Percentiles rank a stretch among this genome's conserved stretches.
These are phyloP conservation scores for Nothobranchius furzeri DNA, from an alignment of 2,113 vertebrate species.

Conservation along the genomic window DNA sequence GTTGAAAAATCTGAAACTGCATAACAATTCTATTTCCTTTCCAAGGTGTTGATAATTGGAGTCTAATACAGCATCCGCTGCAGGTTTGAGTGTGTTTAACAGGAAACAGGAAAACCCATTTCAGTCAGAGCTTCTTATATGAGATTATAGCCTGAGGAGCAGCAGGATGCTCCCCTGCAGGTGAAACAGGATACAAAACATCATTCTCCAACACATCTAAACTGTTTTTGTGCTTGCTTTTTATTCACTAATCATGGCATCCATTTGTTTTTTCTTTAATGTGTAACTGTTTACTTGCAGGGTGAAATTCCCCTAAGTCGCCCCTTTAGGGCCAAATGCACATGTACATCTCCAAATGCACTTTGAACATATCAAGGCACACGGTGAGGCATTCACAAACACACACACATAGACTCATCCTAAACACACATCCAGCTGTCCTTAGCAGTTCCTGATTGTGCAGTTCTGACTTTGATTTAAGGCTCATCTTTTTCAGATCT, in stretches of 20 bases:
- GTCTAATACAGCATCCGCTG: conserved; percentile 17
- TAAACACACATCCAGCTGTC: conserved; percentile 55
- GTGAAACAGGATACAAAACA: conserved; percentile 52
- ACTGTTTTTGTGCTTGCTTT: conserved; percentile 22
- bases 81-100: conserved; percentile 44
- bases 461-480: conserved; percentile 75
- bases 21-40: background rate
- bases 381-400: conserved; percentile 38
- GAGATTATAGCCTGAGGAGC: conserved; percentile 36
- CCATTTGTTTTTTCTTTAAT: conserved; percentile 67
- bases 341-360: conserved; percentile 37
- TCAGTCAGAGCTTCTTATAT: conserved; percentile 14
- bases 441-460: conserved; percentile 66
- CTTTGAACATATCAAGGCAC: conserved; percentile 23
- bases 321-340: conserved; percentile 46
- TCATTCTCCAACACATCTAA: conserved; percentile 39
- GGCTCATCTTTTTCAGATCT: conserved; percentile 71
- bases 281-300: conserved; percentile 60
- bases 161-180: conserved; percentile 44
- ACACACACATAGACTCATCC: conserved; percentile 22
- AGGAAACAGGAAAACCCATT: conserved; percentile 52
- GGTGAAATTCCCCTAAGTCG: conserved; percentile 46
- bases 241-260: conserved; percentile 40
- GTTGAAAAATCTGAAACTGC: too few relatives aligned
- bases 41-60: background rate